These are phyloP conservation scores for Sebastes schlegelii DNA, from an alignment of 2,113 vertebrate genomes.

Conservation along the genomic window DNA sequence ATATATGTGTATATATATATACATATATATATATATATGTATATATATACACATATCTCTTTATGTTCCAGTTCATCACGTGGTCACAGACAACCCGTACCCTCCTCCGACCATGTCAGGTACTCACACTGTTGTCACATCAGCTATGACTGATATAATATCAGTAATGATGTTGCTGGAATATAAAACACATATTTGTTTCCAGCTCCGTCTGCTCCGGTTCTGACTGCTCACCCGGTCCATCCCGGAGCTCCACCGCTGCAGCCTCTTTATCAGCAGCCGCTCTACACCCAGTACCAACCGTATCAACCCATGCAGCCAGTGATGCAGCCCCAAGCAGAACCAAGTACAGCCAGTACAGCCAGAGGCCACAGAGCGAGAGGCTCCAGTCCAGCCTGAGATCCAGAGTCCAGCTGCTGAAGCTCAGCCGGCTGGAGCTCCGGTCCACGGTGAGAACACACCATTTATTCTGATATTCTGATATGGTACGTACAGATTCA, in stretches of 20 bases:
- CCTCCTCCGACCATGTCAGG: constrained; percentile 81
- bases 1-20: too few relatives aligned
- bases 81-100: constrained; percentile 85
- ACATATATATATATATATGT: too few relatives aligned
- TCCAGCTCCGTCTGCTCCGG: constrained; percentile 77
- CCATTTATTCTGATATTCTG: not conserved
- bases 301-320: constrained; percentile 44
- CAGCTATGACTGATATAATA: too few relatives aligned
- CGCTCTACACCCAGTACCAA: constrained; percentile 54
- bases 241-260: constrained; percentile 60
- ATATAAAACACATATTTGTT: not conserved
- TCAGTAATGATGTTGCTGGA: not conserved
- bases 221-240: constrained; percentile 76
- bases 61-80: constrained; percentile 83
- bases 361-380: constrained; percentile 13
- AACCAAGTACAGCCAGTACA: not conserved
- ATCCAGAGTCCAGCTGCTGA: constrained; percentile 36
- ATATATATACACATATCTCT: not conserved
- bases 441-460: constrained; percentile 27
- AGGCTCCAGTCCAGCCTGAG: constrained; percentile 14
- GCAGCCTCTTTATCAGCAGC: constrained; percentile 59
- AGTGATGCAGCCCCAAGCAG: constrained; percentile 22
- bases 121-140: constrained; percentile 33
- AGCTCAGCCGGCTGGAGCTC: constrained; percentile 7
- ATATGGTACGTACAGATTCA: not conserved